phyloP scores from a whole-genome alignment of 1,140 invertebrate genomes.

The Nylanderia fulva region DNA sequence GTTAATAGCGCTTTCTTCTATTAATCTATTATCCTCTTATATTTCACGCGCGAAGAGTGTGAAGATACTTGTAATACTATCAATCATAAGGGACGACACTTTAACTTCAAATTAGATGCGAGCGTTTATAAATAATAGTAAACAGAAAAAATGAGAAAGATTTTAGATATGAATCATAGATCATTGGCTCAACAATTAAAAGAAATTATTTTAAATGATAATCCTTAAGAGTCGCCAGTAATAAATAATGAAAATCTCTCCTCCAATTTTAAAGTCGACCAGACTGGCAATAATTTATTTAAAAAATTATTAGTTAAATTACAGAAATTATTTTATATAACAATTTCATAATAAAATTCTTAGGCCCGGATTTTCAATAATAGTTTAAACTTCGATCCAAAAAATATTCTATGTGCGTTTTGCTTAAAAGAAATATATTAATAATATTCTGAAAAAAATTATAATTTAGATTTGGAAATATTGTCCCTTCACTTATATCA shows the following conservation, averaged over 20 bases:
- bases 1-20: slow-evolving; percentile 7
- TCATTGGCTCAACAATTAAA: neutral
- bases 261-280: too few relatives aligned
- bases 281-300: too few relatives aligned
- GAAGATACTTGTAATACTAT: slow-evolving; percentile 17
- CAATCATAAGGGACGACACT: slow-evolving; percentile 1
- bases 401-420: neutral
- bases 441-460: neutral
- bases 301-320: too few relatives aligned
- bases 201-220: neutral
- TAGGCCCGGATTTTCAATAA: too few relatives aligned
- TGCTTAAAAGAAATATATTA: too few relatives aligned
- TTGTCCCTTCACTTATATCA: neutral
- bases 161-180: too few relatives aligned
- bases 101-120: slow-evolving; percentile 18
- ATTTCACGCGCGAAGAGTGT: slow-evolving; percentile 2
- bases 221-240: too few relatives aligned
- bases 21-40: slow-evolving; percentile 14
- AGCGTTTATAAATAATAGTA: neutral
- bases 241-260: too few relatives aligned
- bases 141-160: neutral
- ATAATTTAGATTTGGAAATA: neutral
- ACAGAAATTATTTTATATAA: too few relatives aligned
- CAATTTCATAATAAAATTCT: too few relatives aligned
- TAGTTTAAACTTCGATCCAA: too few relatives aligned